Evolutionary conservation across 1,140 invertebrate genomes (phyloP).

Genomic region (Ceratoteleas bidentatus): DNA sequence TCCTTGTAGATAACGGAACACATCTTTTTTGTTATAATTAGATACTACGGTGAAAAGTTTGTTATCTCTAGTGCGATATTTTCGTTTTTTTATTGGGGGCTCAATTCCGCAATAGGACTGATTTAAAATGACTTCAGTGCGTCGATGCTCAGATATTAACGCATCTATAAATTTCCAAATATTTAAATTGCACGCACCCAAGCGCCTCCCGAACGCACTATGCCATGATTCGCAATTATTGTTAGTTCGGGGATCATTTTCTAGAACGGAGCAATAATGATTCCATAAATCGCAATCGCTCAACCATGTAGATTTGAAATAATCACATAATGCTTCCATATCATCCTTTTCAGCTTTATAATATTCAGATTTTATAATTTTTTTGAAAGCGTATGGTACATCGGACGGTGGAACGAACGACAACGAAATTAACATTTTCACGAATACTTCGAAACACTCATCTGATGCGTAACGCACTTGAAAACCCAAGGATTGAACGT

Average conservation of each 20-base stretch:
- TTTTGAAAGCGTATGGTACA: not conserved
- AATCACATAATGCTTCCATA: not conserved
- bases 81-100: not conserved
- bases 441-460: conserved; percentile 1
- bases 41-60: too few relatives aligned
- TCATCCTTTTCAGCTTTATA: not conserved
- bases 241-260: not conserved
- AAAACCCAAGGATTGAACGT: not conserved
- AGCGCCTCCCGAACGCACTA: not conserved
- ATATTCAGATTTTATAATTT: not conserved
- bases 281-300: not conserved
- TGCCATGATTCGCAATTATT: conserved; percentile 8
- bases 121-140: not conserved
- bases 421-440: conserved; percentile 1
- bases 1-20: too few relatives aligned
- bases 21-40: too few relatives aligned
- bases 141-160: not conserved
- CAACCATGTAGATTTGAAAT: conserved; percentile 10
- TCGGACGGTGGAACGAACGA: conserved; percentile 2
- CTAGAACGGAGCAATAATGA: conserved; percentile 4
- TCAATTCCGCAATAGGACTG: not conserved
- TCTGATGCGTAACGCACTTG: not conserved
- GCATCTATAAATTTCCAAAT: not conserved
- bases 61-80: not conserved
- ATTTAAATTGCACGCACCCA: not conserved